These are phyloP conservation scores for Homarus gammarus DNA, from an alignment of 2,888 invertebrate genomes.

Conservation along the genomic window DNA sequence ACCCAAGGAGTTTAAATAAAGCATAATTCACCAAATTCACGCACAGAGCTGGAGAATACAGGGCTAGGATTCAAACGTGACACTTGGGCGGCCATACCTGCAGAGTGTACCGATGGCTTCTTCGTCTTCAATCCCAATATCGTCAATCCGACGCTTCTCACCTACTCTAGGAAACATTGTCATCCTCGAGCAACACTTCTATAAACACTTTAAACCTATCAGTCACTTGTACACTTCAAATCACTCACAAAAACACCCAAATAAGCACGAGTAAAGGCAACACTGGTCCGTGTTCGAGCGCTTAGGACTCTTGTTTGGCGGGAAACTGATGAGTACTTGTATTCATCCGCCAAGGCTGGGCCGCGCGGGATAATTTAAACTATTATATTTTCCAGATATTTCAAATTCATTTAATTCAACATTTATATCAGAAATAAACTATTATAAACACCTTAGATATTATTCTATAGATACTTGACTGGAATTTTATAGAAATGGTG, in stretches of 20 bases:
- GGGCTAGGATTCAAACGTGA: constrained; percentile 51
- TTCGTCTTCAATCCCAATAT: constrained; percentile 75
- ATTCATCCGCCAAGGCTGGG: constrained; percentile 75
- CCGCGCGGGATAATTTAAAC: constrained; percentile 75
- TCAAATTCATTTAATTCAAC: background rate
- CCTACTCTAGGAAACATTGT: constrained; percentile 76
- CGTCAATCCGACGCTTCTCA: constrained; percentile 75
- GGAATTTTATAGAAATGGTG: background rate
- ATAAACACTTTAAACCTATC: constrained; percentile 46
- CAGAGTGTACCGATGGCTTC: constrained; percentile 76
- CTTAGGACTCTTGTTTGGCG: constrained; percentile 76
- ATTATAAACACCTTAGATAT: constrained; percentile 1
- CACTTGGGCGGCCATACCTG: constrained; percentile 74
- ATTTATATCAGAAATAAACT: constrained; percentile 11
- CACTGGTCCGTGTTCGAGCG: constrained; percentile 71
- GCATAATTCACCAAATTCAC: background rate
- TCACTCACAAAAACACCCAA: constrained; percentile 69
- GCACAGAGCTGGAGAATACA: background rate
- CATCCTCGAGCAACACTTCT: constrained; percentile 61
- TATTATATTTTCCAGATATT: constrained; percentile 5
- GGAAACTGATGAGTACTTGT: constrained; percentile 73
- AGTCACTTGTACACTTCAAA: constrained; percentile 53
- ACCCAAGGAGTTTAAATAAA: constrained; percentile 18
- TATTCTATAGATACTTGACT: background rate
- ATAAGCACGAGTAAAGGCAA: constrained; percentile 67